Evolutionary conservation across 2,113 vertebrate genomes (phyloP), one percentile per base, ranked within the genome.

Genomic region (Propithecus coquereli): DNA sequence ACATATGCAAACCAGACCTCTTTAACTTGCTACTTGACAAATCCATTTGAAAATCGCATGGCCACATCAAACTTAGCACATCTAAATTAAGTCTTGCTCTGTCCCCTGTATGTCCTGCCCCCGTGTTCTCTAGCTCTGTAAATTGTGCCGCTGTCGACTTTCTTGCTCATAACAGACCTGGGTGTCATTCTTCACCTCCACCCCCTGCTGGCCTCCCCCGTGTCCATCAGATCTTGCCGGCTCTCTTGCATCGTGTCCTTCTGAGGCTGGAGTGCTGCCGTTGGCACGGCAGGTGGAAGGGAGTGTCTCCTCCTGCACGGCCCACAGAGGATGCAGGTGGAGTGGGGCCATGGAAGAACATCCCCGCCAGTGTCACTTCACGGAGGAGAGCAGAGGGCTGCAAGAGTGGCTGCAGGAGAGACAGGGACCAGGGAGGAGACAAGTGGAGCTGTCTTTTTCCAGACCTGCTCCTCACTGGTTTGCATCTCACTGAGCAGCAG

Each of bases 61-160:
- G 45, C 32, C 6, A 25, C 6, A 0, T 2, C 66, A 32, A 37
- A 7, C 43, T 66, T 17, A 0, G 3, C 8, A 2, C 0, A 8
- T 57, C 27, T 10, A 2, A 22, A 27, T 1, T 0, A 23, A 30
- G 2, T 5, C 65, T 13, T 1, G 0, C 9, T 65, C 89, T 12
- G 23, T 17, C 16, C 27, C 50, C 52, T 25, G 12, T 22, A 1
- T 5, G 47, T 30, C 5, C 12, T 20, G 17, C 34, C 16, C 30
- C 17, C 0, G 5, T 0, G 10, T 12, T 27, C 34, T 16, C 27
- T 2, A 2, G 20, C n/a, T 18, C 18, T 0, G 1, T 23, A 4
- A 0, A 0, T 1, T 13, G 7, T 3, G 12, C n/a, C 12, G 13
- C 23, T 14, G 1, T 8, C 6, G 1, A 2, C 43, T 27, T 1